phyloP scores from a whole-genome alignment of 2,113 vertebrate species.

The Pachypanchax playfairii region DNA sequence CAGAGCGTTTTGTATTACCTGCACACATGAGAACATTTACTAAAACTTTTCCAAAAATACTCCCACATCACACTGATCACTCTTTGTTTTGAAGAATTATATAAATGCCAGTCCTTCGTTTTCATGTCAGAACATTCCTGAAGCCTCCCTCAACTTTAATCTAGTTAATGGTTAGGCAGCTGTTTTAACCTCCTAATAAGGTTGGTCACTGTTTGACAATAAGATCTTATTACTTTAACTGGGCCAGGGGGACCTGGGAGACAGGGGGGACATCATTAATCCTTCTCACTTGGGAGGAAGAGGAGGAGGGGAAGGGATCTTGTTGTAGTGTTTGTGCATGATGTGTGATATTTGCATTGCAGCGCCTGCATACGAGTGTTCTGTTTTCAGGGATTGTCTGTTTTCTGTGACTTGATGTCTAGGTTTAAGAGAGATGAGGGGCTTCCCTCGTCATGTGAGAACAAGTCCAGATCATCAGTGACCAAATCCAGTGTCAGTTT shows the following conservation, averaged over 20 bases:
- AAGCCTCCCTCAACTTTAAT: constrained; percentile 58
- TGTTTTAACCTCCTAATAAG: constrained; percentile 66
- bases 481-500: constrained; percentile 58
- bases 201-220: constrained; percentile 76
- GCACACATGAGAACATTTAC: constrained; percentile 18
- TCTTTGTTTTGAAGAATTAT: no score
- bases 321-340: constrained; percentile 6
- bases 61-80: not conserved
- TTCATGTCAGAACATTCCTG: constrained; percentile 51
- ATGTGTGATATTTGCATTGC: constrained; percentile 18
- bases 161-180: constrained; percentile 79
- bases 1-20: constrained; percentile 17
- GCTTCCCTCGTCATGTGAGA: constrained; percentile 60
- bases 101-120: no score
- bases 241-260: constrained; percentile 55
- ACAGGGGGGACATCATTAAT: constrained; percentile 60
- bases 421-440: constrained; percentile 39
- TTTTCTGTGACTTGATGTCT: constrained; percentile 35
- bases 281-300: constrained; percentile 33
- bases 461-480: constrained; percentile 29
- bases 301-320: constrained; percentile 31
- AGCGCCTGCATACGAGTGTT: constrained; percentile 3
- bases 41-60: constrained; percentile 16
- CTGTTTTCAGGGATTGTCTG: not conserved
- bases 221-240: constrained; percentile 66